Evolutionary conservation across 2,797 vertebrate genomes (phyloP).

Genomic region (Lophotriccus pileatus): DNA sequence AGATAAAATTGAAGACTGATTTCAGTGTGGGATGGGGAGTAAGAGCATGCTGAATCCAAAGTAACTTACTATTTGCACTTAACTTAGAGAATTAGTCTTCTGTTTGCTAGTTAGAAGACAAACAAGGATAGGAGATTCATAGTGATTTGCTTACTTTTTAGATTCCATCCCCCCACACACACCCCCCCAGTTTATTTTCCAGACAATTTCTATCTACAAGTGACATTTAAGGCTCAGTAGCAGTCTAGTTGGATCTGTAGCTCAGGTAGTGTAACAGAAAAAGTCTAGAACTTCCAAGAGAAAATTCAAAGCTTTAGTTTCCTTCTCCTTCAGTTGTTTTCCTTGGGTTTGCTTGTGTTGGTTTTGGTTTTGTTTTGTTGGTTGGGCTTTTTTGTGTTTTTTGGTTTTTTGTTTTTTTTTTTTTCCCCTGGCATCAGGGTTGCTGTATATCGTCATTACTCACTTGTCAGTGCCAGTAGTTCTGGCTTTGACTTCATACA

Average conservation of each 20-base stretch:
- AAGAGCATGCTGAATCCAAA: background rate
- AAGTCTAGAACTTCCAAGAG: background rate
- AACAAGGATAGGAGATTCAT: background rate
- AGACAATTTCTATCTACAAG: background rate
- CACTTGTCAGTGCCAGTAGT: background rate
- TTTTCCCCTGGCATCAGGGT: background rate
- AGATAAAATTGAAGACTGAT: background rate
- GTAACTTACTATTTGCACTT: background rate
- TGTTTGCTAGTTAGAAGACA: background rate
- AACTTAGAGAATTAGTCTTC: background rate
- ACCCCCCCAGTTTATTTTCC: background rate
- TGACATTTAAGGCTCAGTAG: background rate
- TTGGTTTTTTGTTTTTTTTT: background rate
- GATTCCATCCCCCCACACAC: background rate
- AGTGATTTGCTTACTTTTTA: background rate
- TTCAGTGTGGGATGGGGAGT: background rate
- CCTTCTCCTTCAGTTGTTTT: background rate
- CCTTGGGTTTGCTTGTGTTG: background rate
- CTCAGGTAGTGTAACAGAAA: background rate
- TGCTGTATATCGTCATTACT: background rate
- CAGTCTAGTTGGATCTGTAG: background rate
- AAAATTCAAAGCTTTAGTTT: background rate
- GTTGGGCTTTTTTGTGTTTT: background rate
- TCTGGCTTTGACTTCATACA: background rate
- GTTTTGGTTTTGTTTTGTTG: background rate